phyloP scores from a whole-genome alignment of 2,888 invertebrate species.

The Aspidiotus rigidus region DNA sequence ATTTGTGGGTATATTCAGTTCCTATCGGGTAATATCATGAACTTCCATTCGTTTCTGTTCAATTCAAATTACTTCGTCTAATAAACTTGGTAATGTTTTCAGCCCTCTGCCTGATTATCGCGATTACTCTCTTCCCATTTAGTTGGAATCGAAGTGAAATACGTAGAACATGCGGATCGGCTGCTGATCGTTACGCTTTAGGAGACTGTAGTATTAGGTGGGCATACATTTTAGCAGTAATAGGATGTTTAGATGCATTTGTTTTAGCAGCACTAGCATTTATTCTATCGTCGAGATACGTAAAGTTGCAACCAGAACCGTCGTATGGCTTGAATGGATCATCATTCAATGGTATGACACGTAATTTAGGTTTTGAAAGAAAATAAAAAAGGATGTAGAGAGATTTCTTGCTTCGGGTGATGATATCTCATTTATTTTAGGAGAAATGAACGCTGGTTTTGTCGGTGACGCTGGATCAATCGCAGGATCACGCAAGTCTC shows the following conservation, averaged over 20 bases:
- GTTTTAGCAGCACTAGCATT: constrained; percentile 84
- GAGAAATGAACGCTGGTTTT: constrained; percentile 80
- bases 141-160: constrained; percentile 82
- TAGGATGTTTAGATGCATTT: constrained; percentile 75
- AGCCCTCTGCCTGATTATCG: constrained; percentile 80
- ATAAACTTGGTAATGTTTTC: no score
- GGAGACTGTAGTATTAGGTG: constrained; percentile 84
- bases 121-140: constrained; percentile 79
- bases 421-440: constrained; percentile 46
- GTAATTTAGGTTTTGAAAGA: not conserved
- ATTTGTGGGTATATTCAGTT: constrained; percentile 92
- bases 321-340: constrained; percentile 47
- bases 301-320: constrained; percentile 71
- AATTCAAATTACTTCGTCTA: no score
- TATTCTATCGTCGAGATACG: constrained; percentile 82
- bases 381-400: no score
- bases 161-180: constrained; percentile 73
- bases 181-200: constrained; percentile 59
- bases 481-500: constrained; percentile 73
- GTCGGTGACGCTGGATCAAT: constrained; percentile 71
- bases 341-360: constrained; percentile 52
- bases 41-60: no score
- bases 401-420: not conserved
- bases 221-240: constrained; percentile 87
- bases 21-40: constrained; percentile 63